These are phyloP conservation scores for Channa argus DNA, from an alignment of 2,113 vertebrate species.

Conservation along the genomic window DNA sequence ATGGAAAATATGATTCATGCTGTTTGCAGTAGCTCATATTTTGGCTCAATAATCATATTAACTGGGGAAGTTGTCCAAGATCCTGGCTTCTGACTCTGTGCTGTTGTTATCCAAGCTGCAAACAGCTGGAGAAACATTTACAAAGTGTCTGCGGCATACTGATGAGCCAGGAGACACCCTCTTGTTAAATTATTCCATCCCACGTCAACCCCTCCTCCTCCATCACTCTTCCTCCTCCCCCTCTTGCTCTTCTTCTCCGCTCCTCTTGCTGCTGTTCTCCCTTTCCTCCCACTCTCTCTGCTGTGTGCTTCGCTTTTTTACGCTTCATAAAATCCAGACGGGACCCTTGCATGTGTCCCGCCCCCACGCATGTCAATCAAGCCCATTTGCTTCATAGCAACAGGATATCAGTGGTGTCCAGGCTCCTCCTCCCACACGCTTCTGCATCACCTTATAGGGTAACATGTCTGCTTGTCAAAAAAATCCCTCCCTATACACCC, in stretches of 20 bases:
- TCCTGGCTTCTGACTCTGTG: constrained; percentile 36
- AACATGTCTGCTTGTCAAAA: constrained; percentile 67
- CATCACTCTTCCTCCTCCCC: constrained; percentile 54
- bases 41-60: constrained; percentile 48
- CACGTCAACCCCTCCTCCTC: constrained; percentile 57
- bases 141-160: constrained; percentile 59
- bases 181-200: constrained; percentile 79
- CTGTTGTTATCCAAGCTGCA: constrained; percentile 51
- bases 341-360: constrained; percentile 71
- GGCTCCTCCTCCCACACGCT: constrained; percentile 57
- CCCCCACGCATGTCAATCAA: constrained; percentile 75
- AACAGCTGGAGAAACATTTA: constrained; percentile 78
- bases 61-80: constrained; percentile 29
- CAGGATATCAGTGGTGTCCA: constrained; percentile 45
- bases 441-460: constrained; percentile 78
- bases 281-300: constrained; percentile 72
- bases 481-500: constrained; percentile 52
- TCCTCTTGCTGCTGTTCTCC: constrained; percentile 60
- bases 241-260: constrained; percentile 38
- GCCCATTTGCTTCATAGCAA: constrained; percentile 68
- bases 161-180: constrained; percentile 78
- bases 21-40: constrained; percentile 49
- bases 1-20: constrained; percentile 60
- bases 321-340: constrained; percentile 82
- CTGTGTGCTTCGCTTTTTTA: constrained; percentile 69